These are phyloP conservation scores for Peribatodes rhomboidaria DNA, from an alignment of 2,888 invertebrate species.

Conservation along the genomic window DNA sequence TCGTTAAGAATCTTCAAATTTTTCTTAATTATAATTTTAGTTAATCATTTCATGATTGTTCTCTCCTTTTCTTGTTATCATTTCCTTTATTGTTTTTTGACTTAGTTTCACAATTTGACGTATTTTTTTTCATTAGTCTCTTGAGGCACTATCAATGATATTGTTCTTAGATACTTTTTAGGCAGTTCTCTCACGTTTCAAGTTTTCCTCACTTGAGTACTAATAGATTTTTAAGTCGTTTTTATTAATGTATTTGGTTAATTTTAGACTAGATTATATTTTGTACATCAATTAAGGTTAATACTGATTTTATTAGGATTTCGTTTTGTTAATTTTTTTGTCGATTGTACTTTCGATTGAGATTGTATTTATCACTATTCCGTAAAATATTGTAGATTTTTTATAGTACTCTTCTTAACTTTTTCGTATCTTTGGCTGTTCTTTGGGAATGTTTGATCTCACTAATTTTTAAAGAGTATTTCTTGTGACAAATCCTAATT, in stretches of 20 bases:
- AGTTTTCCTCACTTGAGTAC: slow-evolving; percentile 6
- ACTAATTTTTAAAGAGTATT: slow-evolving; percentile 24
- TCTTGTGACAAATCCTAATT: slow-evolving; percentile 1
- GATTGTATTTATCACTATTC: neutral
- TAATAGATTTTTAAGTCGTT: neutral
- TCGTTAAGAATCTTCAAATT: no score
- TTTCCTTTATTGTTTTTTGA: neutral
- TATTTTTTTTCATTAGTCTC: neutral
- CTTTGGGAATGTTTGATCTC: slow-evolving; percentile 57
- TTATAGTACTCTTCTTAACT: neutral
- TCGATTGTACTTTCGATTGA: slow-evolving; percentile 2
- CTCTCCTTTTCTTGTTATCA: neutral
- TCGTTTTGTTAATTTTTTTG: neutral
- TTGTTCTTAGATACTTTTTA: neutral
- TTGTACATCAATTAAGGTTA: neutral
- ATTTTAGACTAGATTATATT: slow-evolving; percentile 10
- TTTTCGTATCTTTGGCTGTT: slow-evolving; percentile 36
- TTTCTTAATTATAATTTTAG: neutral
- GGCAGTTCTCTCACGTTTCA: slow-evolving; percentile 2
- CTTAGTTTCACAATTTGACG: neutral
- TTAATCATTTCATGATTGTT: neutral
- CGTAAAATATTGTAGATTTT: no score
- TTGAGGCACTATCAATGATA: slow-evolving; percentile 12
- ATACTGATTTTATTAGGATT: slow-evolving; percentile 22
- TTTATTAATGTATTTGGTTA: slow-evolving; percentile 13